These are phyloP conservation scores for Paedocypris micromegethes DNA, from an alignment of 2,797 vertebrate genomes.

Conservation along the genomic window DNA sequence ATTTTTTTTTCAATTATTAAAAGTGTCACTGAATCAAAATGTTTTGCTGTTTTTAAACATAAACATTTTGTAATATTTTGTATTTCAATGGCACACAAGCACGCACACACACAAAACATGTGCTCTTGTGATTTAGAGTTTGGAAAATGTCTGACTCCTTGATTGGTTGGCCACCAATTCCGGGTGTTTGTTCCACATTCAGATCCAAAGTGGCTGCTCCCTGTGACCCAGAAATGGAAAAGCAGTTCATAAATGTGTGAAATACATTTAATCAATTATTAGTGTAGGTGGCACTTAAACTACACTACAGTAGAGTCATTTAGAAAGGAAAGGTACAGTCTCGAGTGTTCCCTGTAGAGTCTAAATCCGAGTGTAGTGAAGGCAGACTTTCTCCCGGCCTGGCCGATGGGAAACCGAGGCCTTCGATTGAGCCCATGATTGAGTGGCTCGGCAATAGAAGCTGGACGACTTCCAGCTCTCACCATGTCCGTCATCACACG, in stretches of 20 bases:
- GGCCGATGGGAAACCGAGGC: constrained; percentile 9
- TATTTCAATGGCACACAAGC: not conserved
- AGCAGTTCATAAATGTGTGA: too few relatives aligned
- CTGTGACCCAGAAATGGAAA: too few relatives aligned
- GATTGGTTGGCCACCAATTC: too few relatives aligned
- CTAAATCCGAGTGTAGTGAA: constrained; percentile 27
- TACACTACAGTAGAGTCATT: constrained; percentile 6
- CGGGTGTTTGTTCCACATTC: too few relatives aligned
- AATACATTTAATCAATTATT: not conserved
- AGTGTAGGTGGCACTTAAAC: not conserved
- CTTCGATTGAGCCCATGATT: constrained; percentile 34
- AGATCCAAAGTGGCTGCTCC: too few relatives aligned
- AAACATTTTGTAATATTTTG: too few relatives aligned
- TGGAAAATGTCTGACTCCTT: too few relatives aligned
- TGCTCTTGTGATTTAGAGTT: too few relatives aligned
- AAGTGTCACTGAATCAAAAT: too few relatives aligned
- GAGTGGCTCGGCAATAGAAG: constrained; percentile 41
- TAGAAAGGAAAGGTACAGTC: constrained; percentile 26
- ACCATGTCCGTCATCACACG: constrained; percentile 24
- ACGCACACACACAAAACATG: not conserved
- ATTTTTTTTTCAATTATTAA: too few relatives aligned
- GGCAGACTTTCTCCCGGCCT: constrained; percentile 23
- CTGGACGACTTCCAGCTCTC: constrained; percentile 43
- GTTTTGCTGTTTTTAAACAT: too few relatives aligned
- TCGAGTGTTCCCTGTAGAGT: constrained; percentile 27